A percentile compares a stretch with the other conserved stretches of the same genome.
Evolutionary conservation across 2,113 vertebrate genomes (phyloP).

Genomic region (Fregata magnificens): DNA sequence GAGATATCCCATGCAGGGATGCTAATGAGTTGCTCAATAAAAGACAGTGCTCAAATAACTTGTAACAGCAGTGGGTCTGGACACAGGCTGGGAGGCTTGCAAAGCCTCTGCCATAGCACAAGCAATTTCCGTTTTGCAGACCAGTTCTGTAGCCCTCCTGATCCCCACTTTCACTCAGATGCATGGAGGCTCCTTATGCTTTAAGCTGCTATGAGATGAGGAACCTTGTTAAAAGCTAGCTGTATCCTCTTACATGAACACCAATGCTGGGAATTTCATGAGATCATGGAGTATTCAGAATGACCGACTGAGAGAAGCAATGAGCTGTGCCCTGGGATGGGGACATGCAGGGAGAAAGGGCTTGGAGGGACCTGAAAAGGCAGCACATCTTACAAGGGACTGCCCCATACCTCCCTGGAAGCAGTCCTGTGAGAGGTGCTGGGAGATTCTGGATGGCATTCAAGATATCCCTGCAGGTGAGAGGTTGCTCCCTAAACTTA

Average conservation of each 20-base stretch:
- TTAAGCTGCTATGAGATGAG: background rate
- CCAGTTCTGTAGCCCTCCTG: background rate
- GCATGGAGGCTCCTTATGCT: background rate
- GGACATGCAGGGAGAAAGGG: background rate
- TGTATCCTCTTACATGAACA: background rate
- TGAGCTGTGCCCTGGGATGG: background rate
- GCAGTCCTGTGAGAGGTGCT: background rate
- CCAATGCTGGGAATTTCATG: background rate
- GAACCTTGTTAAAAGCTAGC: background rate
- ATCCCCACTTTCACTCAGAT: background rate
- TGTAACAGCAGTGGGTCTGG: background rate
- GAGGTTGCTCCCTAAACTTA: background rate
- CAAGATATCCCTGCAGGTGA: background rate
- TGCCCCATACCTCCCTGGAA: background rate
- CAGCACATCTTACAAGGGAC: background rate
- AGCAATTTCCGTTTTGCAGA: background rate
- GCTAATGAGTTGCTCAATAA: background rate
- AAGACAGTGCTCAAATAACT: background rate
- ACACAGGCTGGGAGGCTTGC: background rate
- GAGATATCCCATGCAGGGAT: background rate
- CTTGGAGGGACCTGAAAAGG: background rate
- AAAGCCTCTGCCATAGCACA: background rate
- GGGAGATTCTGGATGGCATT: background rate
- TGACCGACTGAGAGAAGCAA: background rate
- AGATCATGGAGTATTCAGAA: background rate